Evolutionary conservation across 2,888 invertebrate genomes (phyloP), one percentile per base, ranked within the genome.

Genomic region (Gastrophysa polygoni): DNA sequence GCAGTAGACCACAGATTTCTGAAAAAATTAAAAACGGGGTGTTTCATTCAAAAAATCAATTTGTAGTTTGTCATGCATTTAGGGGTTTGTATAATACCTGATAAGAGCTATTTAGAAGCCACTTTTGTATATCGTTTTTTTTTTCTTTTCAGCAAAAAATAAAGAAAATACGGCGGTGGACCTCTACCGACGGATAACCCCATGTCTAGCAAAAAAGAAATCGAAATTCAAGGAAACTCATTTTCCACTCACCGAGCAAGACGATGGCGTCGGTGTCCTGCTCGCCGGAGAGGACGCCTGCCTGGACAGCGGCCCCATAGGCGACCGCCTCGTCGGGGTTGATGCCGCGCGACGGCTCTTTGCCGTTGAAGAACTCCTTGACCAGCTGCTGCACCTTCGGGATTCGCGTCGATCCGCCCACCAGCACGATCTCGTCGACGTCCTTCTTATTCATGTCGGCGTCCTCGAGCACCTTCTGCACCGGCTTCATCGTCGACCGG

Each of bases 291-390:
- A 99, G 88, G 1, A 99, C 98, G 73, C 98, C 98, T 78, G 96
- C 98, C 84, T 99, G 98, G 7, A 99, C 98, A 70, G 98, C 98
- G 44, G 98, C 98, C 77, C 98, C 98, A 80, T 96, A 98, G 51
- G 98, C 98, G 61, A 98, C 98, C 73, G 98, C 98, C 83, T 99
- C 98, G 81, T 99, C 99, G 56, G 98, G 98, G 82, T 99, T 98
- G 81, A 98, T 97, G 71, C 98, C 98, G 77, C 97, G 89, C 57
- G 95, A 95, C 64, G 97, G 98, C 85, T 99, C 98, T 85, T 98
- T 98, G 72, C 98, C 98, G 71, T 92, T 91, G 83, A 99, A 99
- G 87, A 92, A 96, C 81, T 95, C 95, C 78, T 95, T 94, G 11
- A 95, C 94, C 72, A 95, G 82, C 80, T 94, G 93, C 79, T 95